These are phyloP conservation scores for Peromyscus maniculatus DNA, from an alignment of 2,113 vertebrate species.

Conservation along the genomic window DNA sequence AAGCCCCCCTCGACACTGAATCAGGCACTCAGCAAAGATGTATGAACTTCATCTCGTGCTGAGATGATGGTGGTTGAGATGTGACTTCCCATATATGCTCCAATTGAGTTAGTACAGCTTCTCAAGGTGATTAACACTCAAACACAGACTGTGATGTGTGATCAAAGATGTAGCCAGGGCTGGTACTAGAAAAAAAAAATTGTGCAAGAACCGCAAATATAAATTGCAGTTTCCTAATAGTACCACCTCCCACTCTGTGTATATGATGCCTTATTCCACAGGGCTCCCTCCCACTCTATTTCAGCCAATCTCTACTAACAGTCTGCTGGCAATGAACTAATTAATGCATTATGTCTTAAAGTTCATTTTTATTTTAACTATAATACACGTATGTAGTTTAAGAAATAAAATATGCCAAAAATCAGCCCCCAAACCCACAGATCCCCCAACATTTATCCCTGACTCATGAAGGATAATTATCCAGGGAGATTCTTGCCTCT, in stretches of 20 bases:
- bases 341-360: conserved; percentile 64
- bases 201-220: conserved; percentile 33
- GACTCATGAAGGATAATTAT: conserved; percentile 4
- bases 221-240: conserved; percentile 49
- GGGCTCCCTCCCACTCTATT: conserved; percentile 16
- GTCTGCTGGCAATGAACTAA: conserved; percentile 36
- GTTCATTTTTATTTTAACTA: conserved; percentile 72
- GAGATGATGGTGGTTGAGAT: background rate
- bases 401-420: conserved; percentile 69
- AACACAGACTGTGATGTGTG: conserved; percentile 9
- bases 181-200: conserved; percentile 23
- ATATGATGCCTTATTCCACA: background rate
- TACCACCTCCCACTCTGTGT: conserved; percentile 1
- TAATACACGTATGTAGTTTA: conserved; percentile 43
- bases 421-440: background rate
- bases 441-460: background rate
- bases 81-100: background rate
- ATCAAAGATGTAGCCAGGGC: conserved; percentile 54
- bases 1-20: background rate
- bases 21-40: conserved; percentile 44
- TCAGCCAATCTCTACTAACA: conserved; percentile 60
- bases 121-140: conserved; percentile 41
- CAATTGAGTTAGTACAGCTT: conserved; percentile 54
- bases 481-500: background rate
- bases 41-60: conserved; percentile 14